Evolutionary conservation across 1,140 invertebrate species (phyloP), one percentile per base, ranked within the genome.

Genomic region (Drosophila pallidifrons): DNA sequence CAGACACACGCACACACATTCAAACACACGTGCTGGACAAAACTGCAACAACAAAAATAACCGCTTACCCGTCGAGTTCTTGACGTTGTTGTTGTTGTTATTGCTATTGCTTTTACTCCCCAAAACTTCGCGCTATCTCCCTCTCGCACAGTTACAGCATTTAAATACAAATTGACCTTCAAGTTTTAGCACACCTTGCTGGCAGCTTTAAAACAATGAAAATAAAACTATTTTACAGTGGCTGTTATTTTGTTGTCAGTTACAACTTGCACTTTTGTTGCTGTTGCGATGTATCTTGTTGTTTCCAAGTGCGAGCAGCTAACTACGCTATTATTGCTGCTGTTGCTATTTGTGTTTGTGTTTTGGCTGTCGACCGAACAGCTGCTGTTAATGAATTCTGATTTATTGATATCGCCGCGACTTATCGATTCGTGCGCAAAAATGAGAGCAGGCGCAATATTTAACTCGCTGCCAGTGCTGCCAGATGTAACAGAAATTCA

Each of bases 141-240:
- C 41, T 63, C 49, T 60, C 13, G 47, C 10, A 5, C 10, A 32
- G 49, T 68, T 52, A 71, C 5, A 43, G 32, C 61, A 66, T 66
- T 58, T 51, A 28, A 49, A 35, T 59, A 63, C 8, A 10, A 10
- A 52, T 13, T 74, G 55, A 74, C 71, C 71, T 74, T 74, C 71
- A 74, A n/a, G 32, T 49, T 25, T 38, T n/a, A 28, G 52, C 47
- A 32, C 54, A 68, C 46, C 47, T 16, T 52, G 3, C 8, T 8
- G 5, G 15, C 61, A n/a, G 47, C 28, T 55, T n/a, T 58, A 52
- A 28, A 15, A 6, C 30, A 58, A 25, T 25, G 20, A 25, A 64
- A 28, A 32, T 7, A 32, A 32, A 32, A 32, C 32, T 32, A 32
- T 28, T 47, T 13, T 13, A 1, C 16, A 45, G 41, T 28, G 25